These are phyloP conservation scores for Ammodytes marinus DNA, from an alignment of 2,113 vertebrate species.

Conservation along the genomic window DNA sequence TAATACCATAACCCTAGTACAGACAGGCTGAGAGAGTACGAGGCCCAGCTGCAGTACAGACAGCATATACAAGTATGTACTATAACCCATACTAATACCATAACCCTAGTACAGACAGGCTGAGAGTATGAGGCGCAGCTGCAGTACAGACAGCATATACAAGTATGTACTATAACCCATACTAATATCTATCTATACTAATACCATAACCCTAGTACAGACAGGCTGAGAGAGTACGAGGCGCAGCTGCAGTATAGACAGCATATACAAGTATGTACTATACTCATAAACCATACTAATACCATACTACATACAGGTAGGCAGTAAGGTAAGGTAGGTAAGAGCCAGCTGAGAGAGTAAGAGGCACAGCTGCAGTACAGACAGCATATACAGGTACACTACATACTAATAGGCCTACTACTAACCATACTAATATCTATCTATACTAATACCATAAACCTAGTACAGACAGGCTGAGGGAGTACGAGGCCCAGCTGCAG, in stretches of 20 bases:
- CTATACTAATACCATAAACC: neutral
- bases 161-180: neutral
- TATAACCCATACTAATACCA: constrained; percentile 15
- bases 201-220: constrained; percentile 19
- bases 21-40: no score
- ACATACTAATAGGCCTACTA: neutral
- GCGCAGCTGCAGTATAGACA: constrained; percentile 90
- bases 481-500: no score
- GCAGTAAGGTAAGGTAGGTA: no score
- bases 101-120: neutral
- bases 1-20: neutral
- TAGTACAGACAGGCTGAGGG: neutral
- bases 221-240: neutral
- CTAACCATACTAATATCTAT: neutral
- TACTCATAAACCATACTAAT: constrained; percentile 55
- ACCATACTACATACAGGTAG: no score
- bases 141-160: neutral
- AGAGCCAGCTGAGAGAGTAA: no score
- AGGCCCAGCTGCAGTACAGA: no score
- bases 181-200: no score
- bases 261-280: constrained; percentile 88
- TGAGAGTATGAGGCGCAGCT: neutral
- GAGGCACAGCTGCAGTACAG: neutral
- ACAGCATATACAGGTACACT: neutral
- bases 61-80: neutral